These are phyloP conservation scores for Cirrhinus mrigala DNA, from an alignment of 2,797 vertebrate genomes.

Conservation along the genomic window DNA sequence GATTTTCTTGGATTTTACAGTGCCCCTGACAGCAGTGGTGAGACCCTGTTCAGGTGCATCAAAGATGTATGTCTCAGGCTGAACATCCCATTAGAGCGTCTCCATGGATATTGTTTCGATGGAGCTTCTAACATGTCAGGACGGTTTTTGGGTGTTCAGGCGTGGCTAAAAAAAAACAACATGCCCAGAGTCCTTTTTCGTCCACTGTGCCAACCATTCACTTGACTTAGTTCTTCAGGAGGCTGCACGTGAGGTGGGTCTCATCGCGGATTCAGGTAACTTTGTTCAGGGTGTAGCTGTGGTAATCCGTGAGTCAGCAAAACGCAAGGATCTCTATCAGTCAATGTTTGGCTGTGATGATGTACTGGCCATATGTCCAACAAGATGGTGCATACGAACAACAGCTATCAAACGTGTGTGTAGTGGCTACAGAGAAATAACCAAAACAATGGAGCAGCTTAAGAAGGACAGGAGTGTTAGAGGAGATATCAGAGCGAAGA, in stretches of 20 bases:
- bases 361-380: conserved; percentile 1
- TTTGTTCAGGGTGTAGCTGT: background rate
- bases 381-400: conserved; percentile 1
- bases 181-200: background rate
- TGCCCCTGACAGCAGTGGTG: background rate
- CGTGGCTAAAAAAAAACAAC: background rate
- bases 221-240: background rate
- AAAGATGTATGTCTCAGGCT: conserved; percentile 9
- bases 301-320: background rate
- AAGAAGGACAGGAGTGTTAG: background rate
- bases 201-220: background rate
- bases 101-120: background rate
- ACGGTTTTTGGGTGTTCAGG: background rate
- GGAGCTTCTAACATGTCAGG: background rate
- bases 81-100: background rate
- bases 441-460: background rate
- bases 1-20: conserved; percentile 32
- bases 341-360: background rate
- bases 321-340: background rate
- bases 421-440: background rate
- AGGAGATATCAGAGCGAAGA: background rate
- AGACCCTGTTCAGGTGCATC: conserved; percentile 19
- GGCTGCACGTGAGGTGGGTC: background rate
- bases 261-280: background rate
- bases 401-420: conserved; percentile 12